Percentiles rank a stretch among this genome's conserved stretches.
Evolutionary conservation across 1,140 invertebrate species (phyloP).

Genomic region (Coelopa frigida): DNA sequence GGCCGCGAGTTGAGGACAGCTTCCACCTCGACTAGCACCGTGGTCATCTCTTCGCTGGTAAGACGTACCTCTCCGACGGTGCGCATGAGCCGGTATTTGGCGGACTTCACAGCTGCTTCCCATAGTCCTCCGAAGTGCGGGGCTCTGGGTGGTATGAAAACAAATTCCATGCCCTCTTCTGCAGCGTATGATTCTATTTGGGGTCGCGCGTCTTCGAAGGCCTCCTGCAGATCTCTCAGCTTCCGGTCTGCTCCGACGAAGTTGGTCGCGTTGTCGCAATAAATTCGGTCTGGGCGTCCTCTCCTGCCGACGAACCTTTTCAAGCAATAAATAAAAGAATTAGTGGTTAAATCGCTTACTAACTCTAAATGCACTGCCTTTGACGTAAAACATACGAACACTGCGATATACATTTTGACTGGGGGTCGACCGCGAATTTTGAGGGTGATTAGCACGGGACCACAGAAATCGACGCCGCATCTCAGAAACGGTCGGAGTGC

Average conservation of each 20-base stretch:
- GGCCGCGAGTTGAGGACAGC: constrained; percentile 23
- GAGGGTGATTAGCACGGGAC: constrained; percentile 3
- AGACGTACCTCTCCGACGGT: too few relatives aligned
- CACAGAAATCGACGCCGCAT: constrained; percentile 11
- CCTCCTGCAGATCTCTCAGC: constrained; percentile 10
- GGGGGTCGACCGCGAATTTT: constrained; percentile 4
- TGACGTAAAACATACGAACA: constrained; percentile 22
- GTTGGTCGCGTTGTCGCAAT: constrained; percentile 38
- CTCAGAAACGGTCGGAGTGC: constrained; percentile 9
- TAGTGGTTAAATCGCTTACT: constrained; percentile 18
- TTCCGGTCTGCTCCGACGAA: constrained; percentile 21
- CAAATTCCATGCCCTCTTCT: constrained; percentile 18
- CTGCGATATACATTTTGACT: constrained; percentile 11
- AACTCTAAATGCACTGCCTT: constrained; percentile 31
- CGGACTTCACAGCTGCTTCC: constrained; percentile 16
- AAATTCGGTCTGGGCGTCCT: constrained; percentile 15
- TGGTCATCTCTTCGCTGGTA: constrained; percentile 10
- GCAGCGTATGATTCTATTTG: neutral
- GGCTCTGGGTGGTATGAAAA: constrained; percentile 21
- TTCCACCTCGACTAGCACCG: constrained; percentile 18
- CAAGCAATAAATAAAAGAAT: constrained; percentile 18
- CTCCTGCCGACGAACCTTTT: constrained; percentile 18
- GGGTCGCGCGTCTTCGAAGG: neutral
- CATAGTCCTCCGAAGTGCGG: constrained; percentile 32
- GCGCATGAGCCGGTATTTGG: too few relatives aligned